Percentiles rank a stretch among this genome's conserved stretches.
These are phyloP conservation scores for Puma concolor DNA, from an alignment of 2,113 vertebrate species.

Conservation along the genomic window DNA sequence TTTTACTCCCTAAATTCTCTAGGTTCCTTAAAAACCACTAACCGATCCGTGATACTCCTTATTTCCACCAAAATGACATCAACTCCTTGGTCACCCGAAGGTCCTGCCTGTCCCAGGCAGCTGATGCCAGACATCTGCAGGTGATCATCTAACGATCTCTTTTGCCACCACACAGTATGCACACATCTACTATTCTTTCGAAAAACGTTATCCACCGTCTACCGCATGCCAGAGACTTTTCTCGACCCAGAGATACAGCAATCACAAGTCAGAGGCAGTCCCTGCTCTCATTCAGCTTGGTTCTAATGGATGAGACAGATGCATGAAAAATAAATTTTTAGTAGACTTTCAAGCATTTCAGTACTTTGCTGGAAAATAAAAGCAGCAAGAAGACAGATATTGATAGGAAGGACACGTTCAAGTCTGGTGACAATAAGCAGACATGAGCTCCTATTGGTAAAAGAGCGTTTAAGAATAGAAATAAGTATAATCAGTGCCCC, in stretches of 20 bases:
- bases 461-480: conserved; percentile 50
- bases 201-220: background rate
- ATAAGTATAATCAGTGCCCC: conserved; percentile 46
- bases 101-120: background rate
- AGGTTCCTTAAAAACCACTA: conserved; percentile 22
- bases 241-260: background rate
- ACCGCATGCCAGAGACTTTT: background rate
- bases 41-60: background rate
- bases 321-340: background rate
- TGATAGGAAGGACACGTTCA: conserved; percentile 22
- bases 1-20: background rate
- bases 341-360: conserved; percentile 40
- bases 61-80: background rate
- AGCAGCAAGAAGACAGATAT: background rate
- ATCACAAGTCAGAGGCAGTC: background rate
- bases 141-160: background rate
- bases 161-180: background rate
- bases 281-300: background rate
- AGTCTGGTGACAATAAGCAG: conserved; percentile 38
- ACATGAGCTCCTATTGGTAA: background rate
- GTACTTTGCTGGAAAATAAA: conserved; percentile 50
- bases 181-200: background rate
- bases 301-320: background rate
- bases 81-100: background rate
- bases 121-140: background rate